phyloP scores from a whole-genome alignment of 2,113 vertebrate genomes.

The Pangasianodon hypophthalmus region DNA sequence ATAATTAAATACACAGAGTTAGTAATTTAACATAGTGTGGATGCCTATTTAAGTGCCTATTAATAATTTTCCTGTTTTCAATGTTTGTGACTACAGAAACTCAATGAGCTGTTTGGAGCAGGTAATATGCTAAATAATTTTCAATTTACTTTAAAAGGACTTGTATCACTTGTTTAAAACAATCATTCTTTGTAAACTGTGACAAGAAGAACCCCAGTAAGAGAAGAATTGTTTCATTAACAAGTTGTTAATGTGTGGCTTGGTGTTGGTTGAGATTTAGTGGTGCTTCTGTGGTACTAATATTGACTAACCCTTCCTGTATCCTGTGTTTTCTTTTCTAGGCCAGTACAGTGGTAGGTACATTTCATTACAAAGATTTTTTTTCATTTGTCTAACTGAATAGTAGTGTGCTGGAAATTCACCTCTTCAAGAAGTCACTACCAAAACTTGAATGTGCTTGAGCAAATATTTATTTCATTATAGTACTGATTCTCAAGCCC shows the following conservation, averaged over 20 bases:
- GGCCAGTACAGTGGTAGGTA: conserved; percentile 7
- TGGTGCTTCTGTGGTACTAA: background rate
- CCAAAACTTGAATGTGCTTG: no score
- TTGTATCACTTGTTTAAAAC: background rate
- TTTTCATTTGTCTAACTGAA: background rate
- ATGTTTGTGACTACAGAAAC: conserved; percentile 27
- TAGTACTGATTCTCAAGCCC: no score
- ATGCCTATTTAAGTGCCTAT: background rate
- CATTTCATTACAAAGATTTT: background rate
- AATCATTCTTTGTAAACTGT: background rate
- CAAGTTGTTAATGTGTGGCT: background rate
- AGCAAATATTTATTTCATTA: no score
- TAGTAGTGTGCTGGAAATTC: no score
- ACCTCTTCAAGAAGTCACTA: no score
- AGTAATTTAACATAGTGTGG: background rate
- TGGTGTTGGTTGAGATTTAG: background rate
- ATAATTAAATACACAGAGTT: background rate
- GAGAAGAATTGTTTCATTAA: background rate
- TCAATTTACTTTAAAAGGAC: background rate
- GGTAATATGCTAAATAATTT: conserved; percentile 9
- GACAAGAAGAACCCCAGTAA: background rate
- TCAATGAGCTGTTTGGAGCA: conserved; percentile 29
- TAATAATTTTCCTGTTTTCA: conserved; percentile 2
- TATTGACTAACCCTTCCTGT: background rate
- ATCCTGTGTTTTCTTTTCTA: background rate